A percentile compares a stretch with the other conserved stretches of the same genome.
phyloP scores from a whole-genome alignment of 2,797 vertebrate genomes.

The Dendrocincla fuliginosa region DNA sequence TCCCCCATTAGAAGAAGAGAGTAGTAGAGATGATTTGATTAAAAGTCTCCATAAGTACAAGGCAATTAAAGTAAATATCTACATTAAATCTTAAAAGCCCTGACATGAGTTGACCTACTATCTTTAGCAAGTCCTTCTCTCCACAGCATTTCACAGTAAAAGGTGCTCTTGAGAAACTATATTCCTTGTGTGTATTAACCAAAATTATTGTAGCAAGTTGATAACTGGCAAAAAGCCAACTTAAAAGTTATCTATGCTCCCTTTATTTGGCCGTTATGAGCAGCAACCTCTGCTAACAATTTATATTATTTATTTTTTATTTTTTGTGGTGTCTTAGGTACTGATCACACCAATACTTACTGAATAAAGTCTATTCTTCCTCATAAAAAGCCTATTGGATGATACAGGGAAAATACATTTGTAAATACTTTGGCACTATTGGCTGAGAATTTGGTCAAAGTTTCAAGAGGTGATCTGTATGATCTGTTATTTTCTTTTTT shows the following conservation, averaged over 20 bases:
- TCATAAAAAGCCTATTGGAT: background rate
- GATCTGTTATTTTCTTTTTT: background rate
- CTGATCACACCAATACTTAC: background rate
- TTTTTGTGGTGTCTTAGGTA: background rate
- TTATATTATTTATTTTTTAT: background rate
- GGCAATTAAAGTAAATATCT: background rate
- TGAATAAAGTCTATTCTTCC: background rate
- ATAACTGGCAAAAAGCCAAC: background rate
- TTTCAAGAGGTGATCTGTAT: background rate
- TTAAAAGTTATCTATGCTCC: background rate
- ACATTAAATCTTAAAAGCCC: background rate
- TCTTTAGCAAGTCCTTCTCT: background rate
- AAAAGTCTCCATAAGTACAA: background rate
- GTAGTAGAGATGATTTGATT: background rate
- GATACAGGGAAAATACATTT: background rate
- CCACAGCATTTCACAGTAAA: background rate
- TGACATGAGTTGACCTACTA: background rate
- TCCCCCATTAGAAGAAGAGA: background rate
- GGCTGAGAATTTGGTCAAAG: background rate
- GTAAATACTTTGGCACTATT: background rate
- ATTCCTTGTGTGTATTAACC: background rate
- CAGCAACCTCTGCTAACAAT: background rate
- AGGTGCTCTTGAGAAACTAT: background rate
- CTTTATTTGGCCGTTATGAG: background rate
- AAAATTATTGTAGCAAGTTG: background rate